Base-by-base conservation (phyloP, 2,113 vertebrate genomes). In the Genyomyrus donnyi region DNA sequence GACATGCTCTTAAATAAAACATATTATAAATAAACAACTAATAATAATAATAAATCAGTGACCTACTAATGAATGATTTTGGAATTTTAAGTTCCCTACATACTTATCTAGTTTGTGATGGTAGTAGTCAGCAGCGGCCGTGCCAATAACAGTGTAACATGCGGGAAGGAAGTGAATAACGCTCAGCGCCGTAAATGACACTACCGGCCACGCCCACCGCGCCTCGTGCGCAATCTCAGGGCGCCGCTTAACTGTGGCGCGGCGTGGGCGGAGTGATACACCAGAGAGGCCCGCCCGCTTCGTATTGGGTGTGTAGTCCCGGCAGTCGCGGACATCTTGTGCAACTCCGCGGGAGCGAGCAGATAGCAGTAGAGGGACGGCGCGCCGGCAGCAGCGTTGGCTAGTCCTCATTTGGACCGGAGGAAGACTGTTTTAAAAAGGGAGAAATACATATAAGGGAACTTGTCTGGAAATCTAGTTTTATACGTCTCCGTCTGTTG, bases 241-340 rank as follows among this genome's bases (percentile, higher is more conserved):
- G 85, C 13, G n/a, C 13, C 3, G 49, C 27, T 35, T 85, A 80
- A 80, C n/a, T 42, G 89, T 85, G 52, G 35, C 56, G 52, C 89
- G 89, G 80, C 84, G 89, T 58, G 89, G 80, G 89, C 89, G 89
- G 89, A 89, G 77, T 89, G 53, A 89, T 89, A 89, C 56, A 45
- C 6, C 35, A 84, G 35, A 89, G 48, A 45, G 49, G 35, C 24
- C 88, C 88, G 74, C 88, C 88, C 88, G 70, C 39, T 27, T 27
- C 3, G 88, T 21, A 53, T 42, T 27, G 88, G 77, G 80, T 58
- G 52, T 89, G 80, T 89, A 89, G 89, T 89, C 84, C 89, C 89
- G 89, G 89, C 80, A 62, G 77, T 42, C 52, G 89, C 89, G 80
- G 89, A 89, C 89, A 89, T 89, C 89, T 89, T 89, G 89, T 89